phyloP scores from a whole-genome alignment of 2,888 invertebrate species.

The Cheilosia vernalis region DNA sequence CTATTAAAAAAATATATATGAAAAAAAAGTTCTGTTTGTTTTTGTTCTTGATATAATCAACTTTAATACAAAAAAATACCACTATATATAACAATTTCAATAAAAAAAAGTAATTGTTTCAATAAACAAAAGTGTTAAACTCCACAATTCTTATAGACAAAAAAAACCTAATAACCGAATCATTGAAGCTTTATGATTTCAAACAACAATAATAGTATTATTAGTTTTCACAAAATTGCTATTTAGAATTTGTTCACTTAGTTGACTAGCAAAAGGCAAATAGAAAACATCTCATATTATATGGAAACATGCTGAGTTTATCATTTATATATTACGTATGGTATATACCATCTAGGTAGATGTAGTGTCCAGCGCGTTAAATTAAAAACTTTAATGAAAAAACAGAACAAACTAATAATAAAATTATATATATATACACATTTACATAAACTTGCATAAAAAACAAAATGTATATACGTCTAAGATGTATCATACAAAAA shows the following conservation, averaged over 20 bases:
- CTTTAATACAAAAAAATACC: conserved; percentile 36
- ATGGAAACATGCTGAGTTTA: conserved; percentile 55
- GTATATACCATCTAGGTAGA: conserved; percentile 33
- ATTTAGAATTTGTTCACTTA: conserved; percentile 54
- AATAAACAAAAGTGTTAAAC: conserved; percentile 55
- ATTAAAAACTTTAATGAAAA: conserved; percentile 34
- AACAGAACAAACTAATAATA: conserved; percentile 45
- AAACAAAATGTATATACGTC: conserved; percentile 64
- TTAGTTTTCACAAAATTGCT: neutral
- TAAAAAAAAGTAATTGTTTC: conserved; percentile 40
- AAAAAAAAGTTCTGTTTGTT: neutral
- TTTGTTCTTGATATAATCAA: conserved; percentile 65
- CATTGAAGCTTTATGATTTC: neutral
- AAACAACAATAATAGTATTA: conserved; percentile 1
- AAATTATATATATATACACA: conserved; percentile 69
- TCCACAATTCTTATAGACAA: conserved; percentile 65
- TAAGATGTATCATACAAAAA: conserved; percentile 61
- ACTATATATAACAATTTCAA: conserved; percentile 40
- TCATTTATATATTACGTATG: conserved; percentile 30
- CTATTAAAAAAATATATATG: conserved; percentile 19
- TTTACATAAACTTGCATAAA: conserved; percentile 64
- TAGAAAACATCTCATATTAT: conserved; percentile 5
- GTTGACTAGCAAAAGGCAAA: conserved; percentile 31
- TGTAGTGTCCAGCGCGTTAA: conserved; percentile 58
- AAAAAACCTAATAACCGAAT: conserved; percentile 21